Percentiles rank a stretch among this genome's conserved stretches.
Evolutionary conservation across 2,888 invertebrate species (phyloP).

Genomic region (Rhingia campestris): DNA sequence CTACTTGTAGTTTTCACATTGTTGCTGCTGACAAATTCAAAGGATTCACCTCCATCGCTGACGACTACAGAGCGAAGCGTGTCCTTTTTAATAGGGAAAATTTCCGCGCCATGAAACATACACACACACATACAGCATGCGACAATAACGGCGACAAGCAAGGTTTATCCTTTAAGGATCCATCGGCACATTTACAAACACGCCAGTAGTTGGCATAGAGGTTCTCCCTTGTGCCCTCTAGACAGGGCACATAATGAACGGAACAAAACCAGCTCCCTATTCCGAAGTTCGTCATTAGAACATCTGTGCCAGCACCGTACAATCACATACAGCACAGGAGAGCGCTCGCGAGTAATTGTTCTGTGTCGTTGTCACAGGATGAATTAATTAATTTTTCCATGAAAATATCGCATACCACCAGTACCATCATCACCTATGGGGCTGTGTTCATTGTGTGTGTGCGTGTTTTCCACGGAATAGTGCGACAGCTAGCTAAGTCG

Average conservation of each 20-base stretch:
- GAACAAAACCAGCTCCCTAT: not conserved
- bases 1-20: conserved; percentile 25
- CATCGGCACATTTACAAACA: conserved; percentile 1
- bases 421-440: conserved; percentile 1
- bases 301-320: not conserved
- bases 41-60: conserved; percentile 15
- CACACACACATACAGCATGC: not conserved
- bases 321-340: conserved; percentile 2
- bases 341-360: conserved; percentile 35
- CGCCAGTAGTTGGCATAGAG: conserved; percentile 11
- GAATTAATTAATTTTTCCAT: conserved; percentile 65
- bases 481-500: conserved; percentile 36
- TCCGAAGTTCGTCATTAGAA: not conserved
- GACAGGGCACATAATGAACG: conserved; percentile 1
- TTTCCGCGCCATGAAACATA: conserved; percentile 38
- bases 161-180: conserved; percentile 26
- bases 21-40: conserved; percentile 36
- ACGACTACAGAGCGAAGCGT: not conserved
- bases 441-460: not conserved
- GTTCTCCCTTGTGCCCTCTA: not conserved
- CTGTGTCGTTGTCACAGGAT: conserved; percentile 43
- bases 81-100: conserved; percentile 33
- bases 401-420: conserved; percentile 19
- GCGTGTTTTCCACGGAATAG: conserved; percentile 37
- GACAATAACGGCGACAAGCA: not conserved